Base-by-base conservation (phyloP, 2,113 vertebrate species). In the Clinocottus analis region DNA sequence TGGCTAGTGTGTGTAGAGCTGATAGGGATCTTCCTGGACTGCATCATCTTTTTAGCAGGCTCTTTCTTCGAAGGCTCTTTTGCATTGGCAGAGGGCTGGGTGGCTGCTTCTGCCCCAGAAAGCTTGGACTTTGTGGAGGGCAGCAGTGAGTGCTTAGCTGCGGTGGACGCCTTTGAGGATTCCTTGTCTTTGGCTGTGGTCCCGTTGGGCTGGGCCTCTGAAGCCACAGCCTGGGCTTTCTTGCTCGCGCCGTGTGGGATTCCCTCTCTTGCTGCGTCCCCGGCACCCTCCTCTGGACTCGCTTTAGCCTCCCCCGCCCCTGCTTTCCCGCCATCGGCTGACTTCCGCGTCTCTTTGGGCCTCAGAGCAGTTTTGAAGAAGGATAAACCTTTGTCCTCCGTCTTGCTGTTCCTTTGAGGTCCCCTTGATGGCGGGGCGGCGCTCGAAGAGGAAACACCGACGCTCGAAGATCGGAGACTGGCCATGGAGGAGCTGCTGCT, bases 351-450 rank as follows among this genome's bases (percentile, higher is more conserved):
- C 72, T 99, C 98, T 90, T 98, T 99, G 91, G 98, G 97, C 86
- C 97, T 94, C 83, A 99, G 92, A 66, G 98, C 98, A 0, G 96
- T 96, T 89, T 98, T 98, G 88, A 99, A 98, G 93, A 99, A 99
- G 39, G 97, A 98, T 74, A 99, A 90, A 1, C 97, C 97, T 75
- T 99, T 99, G 69, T 99, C 98, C 41, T 99, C 98, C 0, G 96
- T 97, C 90, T 97, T 99, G 93, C 96, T 97, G 93, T 95, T 96
- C 88, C 96, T 94, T 84, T 94, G 96, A 95, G 80, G 14, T 86
- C 93, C 4, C 90, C 82, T 86, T 87, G 25, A 86, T 5, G 1
- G 83, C 68, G 0, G 79, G 29, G 78, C 86, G 4, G 80, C 37
- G 2, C 45, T 77, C 1, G 80, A 3, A 13, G 91, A 68, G 14